Base-by-base conservation (phyloP, 2,888 invertebrate species). In the Heliconius ismenius region DNA sequence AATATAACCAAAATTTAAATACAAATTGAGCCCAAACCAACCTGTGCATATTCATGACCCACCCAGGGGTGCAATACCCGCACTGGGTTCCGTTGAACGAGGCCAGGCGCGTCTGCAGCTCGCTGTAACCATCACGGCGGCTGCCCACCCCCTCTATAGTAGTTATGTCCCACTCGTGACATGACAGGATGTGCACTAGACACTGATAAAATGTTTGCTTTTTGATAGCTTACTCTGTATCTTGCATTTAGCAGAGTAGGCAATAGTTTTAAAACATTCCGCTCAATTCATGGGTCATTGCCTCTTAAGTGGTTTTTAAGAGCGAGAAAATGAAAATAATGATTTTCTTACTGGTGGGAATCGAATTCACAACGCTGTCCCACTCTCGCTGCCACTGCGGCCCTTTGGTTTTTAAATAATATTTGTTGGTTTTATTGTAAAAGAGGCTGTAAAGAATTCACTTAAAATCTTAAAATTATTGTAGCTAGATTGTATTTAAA, bases 31-130 rank as follows among this genome's bases (percentile, higher is more conserved):
- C n/a, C 10, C 9, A 76, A 69, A 70, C 65, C 43, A 54, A 96
- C 96, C 96, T 95, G 89, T 95, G 95, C 96, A 97, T 97, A 84
- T 95, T 96, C 96, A 97, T 97, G 73, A 97, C 95, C 95, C 97
- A 96, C 15, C 97, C 97, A 0, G 97, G 96, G 1, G 96, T 95
- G 85, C 97, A 97, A 85, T 95, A 97, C 2, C 97, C 97, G 84
- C 97, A 97, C 84, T 97, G 97, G 0, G 96, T 96, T 3, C 96
- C 97, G 85, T 96, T 95, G 87, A 95, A 95, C n/a, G 94, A 88
- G 0, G 96, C 96, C 78, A 97, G 87, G 0, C 95, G 91, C 15
- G 90, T 90, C 85, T 97, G 97, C 36, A 97, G 94, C 2, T 95
- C 91, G 84, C 96, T 96, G 86, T 96, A 96, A 0, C 97, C 97